phyloP scores from a whole-genome alignment of 2,797 vertebrate species.

The Sparus aurata region DNA sequence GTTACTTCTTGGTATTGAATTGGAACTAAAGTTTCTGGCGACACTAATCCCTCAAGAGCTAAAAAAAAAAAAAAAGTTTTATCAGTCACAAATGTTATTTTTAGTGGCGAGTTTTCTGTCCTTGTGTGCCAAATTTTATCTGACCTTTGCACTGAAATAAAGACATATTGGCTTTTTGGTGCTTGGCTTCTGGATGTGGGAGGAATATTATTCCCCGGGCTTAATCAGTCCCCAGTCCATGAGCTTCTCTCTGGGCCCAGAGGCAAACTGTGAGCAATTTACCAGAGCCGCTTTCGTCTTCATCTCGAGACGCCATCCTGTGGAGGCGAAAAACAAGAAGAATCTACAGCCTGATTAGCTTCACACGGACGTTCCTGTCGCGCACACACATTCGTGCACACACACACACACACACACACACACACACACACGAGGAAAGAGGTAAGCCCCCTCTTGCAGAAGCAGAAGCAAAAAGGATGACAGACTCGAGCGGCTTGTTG shows the following conservation, averaged over 20 bases:
- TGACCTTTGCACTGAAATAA: not conserved
- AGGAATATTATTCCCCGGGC: not conserved
- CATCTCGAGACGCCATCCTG: constrained; percentile 18
- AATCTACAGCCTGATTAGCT: constrained; percentile 25
- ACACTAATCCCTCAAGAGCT: no score
- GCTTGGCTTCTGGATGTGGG: not conserved
- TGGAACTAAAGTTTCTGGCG: not conserved
- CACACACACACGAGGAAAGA: constrained; percentile 1
- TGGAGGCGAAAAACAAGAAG: constrained; percentile 2
- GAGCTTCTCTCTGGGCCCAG: not conserved
- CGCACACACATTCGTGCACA: constrained; percentile 15
- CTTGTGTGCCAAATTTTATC: not conserved
- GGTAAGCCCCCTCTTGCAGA: not conserved
- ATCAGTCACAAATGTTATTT: not conserved
- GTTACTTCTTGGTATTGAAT: no score
- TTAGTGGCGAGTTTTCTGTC: not conserved
- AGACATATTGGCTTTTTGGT: not conserved
- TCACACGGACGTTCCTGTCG: not conserved
- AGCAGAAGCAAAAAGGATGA: constrained; percentile 37
- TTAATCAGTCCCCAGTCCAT: not conserved
- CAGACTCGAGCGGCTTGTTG: constrained; percentile 46
- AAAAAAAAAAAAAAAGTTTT: not conserved
- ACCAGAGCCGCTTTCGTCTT: not conserved
- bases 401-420: constrained; percentile 23
- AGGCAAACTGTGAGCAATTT: constrained; percentile 1